Evolutionary conservation across 1,140 invertebrate species (phyloP), one percentile per base, ranked within the genome.

Genomic region (Carposina sasakii): DNA sequence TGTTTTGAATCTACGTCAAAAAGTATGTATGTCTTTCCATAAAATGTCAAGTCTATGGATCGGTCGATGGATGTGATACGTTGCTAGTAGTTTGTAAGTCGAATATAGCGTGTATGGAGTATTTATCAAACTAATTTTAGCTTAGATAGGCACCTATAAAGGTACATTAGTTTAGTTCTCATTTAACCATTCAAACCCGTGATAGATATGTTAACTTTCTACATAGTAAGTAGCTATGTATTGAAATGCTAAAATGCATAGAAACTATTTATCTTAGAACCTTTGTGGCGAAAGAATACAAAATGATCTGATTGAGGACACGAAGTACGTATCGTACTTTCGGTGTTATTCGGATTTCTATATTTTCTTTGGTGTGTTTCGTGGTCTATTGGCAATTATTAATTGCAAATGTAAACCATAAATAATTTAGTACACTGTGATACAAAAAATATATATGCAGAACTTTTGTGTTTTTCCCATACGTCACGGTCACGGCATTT

Each of bases 11-110:
- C n/a, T n/a, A n/a, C n/a, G n/a, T n/a, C n/a, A n/a, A n/a, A n/a
- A n/a, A n/a, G n/a, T n/a, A n/a, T 57, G 51, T 57, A 66, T 61
- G 62, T 71, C 50, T 61, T 67, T 69, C 54, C 50, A 73, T 63
- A n/a, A n/a, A n/a, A n/a, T 67, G 59, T 53, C 58, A 57, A 63
- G 73, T 69, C 70, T 79, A 70, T 71, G 65, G 58, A 61, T 66
- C 50, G 65, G 55, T 73, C 56, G 60, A 59, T 70, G 66, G 67
- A 77, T 83, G 79, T 83, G 76, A 83, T 81, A 81, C 63, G 69
- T 72, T 71, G 63, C 19, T 76, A 78, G 61, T 48, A n/a, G n/a
- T n/a, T n/a, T n/a, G 23, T 48, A 79, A 78, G 74, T 71, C 54
- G 55, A 72, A 58, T 57, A 52, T 81, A 77, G 67, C 41, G 43